These are phyloP conservation scores for Conchocele bisecta DNA, from an alignment of 2,888 invertebrate genomes.

Conservation along the genomic window DNA sequence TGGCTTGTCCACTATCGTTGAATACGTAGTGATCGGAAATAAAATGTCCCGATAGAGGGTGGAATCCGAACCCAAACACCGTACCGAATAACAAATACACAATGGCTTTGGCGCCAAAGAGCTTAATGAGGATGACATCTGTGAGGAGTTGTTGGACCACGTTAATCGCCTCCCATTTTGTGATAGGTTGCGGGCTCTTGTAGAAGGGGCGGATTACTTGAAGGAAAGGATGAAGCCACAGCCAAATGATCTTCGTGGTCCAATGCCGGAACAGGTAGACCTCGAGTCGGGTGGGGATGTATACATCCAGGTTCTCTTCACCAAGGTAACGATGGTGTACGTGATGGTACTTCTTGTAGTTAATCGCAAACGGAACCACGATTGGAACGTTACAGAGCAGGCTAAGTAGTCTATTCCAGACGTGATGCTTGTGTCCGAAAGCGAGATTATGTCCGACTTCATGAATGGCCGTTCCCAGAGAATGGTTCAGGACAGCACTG, in stretches of 20 bases:
- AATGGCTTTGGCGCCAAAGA: slow-evolving; percentile 76
- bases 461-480: slow-evolving; percentile 81
- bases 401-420: slow-evolving; percentile 78
- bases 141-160: slow-evolving; percentile 71
- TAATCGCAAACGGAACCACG: slow-evolving; percentile 80
- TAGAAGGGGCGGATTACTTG: slow-evolving; percentile 81
- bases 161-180: slow-evolving; percentile 79
- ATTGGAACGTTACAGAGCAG: slow-evolving; percentile 81
- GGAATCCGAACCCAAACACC: slow-evolving; percentile 79
- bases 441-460: slow-evolving; percentile 83
- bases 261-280: slow-evolving; percentile 79
- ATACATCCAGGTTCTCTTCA: slow-evolving; percentile 81
- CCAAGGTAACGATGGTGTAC: slow-evolving; percentile 82
- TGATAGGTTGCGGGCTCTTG: slow-evolving; percentile 80
- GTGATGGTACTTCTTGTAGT: slow-evolving; percentile 82
- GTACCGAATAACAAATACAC: slow-evolving; percentile 79
- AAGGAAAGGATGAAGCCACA: slow-evolving; percentile 79
- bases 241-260: slow-evolving; percentile 81
- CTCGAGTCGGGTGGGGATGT: slow-evolving; percentile 81
- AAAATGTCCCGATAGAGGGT: slow-evolving; percentile 82
- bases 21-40: slow-evolving; percentile 82
- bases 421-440: slow-evolving; percentile 79
- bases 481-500: slow-evolving; percentile 81
- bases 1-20: slow-evolving; percentile 78
- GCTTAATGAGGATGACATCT: slow-evolving; percentile 69